These are phyloP conservation scores for Bujurquina vittata DNA, from an alignment of 2,113 vertebrate species.

Conservation along the genomic window DNA sequence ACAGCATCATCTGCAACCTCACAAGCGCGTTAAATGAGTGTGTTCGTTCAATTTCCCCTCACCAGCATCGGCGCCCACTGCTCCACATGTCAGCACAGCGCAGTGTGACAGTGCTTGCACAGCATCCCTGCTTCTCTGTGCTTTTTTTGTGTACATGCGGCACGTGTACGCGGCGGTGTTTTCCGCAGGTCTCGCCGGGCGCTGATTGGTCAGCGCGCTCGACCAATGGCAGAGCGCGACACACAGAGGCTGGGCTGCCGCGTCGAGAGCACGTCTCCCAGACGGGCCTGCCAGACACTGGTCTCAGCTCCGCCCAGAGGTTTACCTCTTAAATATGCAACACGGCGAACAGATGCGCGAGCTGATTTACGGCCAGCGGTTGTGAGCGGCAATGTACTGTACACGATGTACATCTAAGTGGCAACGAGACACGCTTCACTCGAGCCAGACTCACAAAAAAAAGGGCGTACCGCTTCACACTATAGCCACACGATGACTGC, in stretches of 20 bases:
- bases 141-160: slow-evolving; percentile 35
- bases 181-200: slow-evolving; percentile 32
- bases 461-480: background rate
- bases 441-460: background rate
- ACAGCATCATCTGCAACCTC: background rate
- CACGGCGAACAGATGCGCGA: accelerated
- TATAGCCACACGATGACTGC: background rate
- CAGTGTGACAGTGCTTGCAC: background rate
- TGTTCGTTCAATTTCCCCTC: background rate
- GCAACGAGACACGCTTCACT: background rate
- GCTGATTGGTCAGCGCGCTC: slow-evolving; percentile 60
- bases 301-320: slow-evolving; percentile 12
- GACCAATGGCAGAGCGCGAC: slow-evolving; percentile 57
- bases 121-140: background rate
- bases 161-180: slow-evolving; percentile 74
- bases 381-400: accelerated
- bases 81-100: background rate
- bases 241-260: background rate
- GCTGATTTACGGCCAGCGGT: slow-evolving; percentile 29
- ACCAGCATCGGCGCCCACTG: background rate
- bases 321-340: background rate
- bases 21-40: background rate
- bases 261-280: background rate
- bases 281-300: accelerated
- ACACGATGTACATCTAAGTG: slow-evolving; percentile 4